Conservation (phyloP, 2,797 vertebrate species). For the Uromys caudimaculatus region DNA sequence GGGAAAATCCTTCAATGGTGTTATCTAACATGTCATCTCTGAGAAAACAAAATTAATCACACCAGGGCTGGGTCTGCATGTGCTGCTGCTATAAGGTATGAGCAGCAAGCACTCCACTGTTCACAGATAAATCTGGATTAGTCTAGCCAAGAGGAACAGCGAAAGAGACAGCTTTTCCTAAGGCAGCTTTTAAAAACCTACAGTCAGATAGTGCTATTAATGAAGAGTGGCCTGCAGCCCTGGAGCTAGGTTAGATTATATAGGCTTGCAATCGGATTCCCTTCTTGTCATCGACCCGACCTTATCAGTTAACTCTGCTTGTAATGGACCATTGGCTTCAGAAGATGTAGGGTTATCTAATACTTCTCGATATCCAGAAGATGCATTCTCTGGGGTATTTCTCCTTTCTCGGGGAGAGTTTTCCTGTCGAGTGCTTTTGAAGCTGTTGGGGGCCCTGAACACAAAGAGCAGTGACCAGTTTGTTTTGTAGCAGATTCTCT, state of each 20-base stretch:
- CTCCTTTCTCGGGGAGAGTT: not conserved
- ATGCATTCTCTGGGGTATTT: not conserved
- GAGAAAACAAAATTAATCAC: slow-evolving; percentile 45
- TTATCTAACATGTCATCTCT: not conserved
- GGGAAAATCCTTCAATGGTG: not conserved
- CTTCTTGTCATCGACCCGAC: slow-evolving; percentile 57
- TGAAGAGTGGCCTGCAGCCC: slow-evolving; percentile 55
- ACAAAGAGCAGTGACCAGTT: not conserved
- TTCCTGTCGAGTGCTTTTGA: not conserved
- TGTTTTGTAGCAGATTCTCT: not conserved
- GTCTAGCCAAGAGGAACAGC: not conserved
- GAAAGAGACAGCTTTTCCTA: slow-evolving; percentile 1
- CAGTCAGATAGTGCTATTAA: slow-evolving; percentile 37
- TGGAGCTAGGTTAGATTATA: slow-evolving; percentile 48
- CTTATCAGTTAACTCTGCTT: slow-evolving; percentile 65
- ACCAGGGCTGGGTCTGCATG: not conserved
- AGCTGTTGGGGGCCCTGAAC: not conserved
- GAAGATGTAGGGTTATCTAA: slow-evolving; percentile 26
- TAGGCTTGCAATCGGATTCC: slow-evolving; percentile 67
- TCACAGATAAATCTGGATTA: not conserved
- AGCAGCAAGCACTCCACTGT: not conserved
- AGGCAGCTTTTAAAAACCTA: slow-evolving; percentile 12
- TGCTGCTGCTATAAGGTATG: not conserved
- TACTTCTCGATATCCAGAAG: not conserved
- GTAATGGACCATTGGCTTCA: slow-evolving; percentile 67